A percentile compares a stretch with the other conserved stretches of the same genome.
phyloP scores from a whole-genome alignment of 2,113 vertebrate species.

The Puntigrus tetrazona region DNA sequence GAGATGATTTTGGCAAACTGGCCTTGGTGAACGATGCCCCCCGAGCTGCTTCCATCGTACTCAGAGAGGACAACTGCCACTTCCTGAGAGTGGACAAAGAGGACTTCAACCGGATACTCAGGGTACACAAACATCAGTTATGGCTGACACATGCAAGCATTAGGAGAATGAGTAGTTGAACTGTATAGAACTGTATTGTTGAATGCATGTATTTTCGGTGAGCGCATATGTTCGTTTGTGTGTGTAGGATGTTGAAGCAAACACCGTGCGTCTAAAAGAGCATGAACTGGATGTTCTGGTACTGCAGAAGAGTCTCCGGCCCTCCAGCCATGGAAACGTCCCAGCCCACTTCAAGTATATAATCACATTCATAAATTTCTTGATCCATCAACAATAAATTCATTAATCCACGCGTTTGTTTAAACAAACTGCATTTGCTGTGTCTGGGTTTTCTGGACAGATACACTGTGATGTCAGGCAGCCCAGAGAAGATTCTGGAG shows the following conservation, averaged over 20 bases:
- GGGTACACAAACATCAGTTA: constrained; percentile 71
- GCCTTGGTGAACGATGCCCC: constrained; percentile 96
- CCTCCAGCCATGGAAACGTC: constrained; percentile 87
- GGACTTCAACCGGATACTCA: constrained; percentile 96
- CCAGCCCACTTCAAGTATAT: constrained; percentile 86
- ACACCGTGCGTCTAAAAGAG: constrained; percentile 97
- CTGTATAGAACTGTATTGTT: neutral
- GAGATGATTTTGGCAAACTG: constrained; percentile 97
- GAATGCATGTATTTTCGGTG: neutral
- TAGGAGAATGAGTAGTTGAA: neutral
- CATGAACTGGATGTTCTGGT: constrained; percentile 96
- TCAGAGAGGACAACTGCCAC: constrained; percentile 97
- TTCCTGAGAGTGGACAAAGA: constrained; percentile 98
- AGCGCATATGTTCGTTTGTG: constrained; percentile 44
- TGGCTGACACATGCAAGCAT: neutral
- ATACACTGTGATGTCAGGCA: constrained; percentile 98
- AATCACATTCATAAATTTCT: neutral
- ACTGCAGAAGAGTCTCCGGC: constrained; percentile 92
- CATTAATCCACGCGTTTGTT: neutral
- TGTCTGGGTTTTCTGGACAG: constrained; percentile 65
- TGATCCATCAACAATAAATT: neutral
- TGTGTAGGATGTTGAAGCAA: constrained; percentile 95
- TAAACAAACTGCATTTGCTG: neutral
- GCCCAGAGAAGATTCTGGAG: constrained; percentile 97
- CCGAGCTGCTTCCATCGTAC: constrained; percentile 92